Base-by-base conservation (phyloP, 2,888 invertebrate species). In the Cantharis nigra region DNA sequence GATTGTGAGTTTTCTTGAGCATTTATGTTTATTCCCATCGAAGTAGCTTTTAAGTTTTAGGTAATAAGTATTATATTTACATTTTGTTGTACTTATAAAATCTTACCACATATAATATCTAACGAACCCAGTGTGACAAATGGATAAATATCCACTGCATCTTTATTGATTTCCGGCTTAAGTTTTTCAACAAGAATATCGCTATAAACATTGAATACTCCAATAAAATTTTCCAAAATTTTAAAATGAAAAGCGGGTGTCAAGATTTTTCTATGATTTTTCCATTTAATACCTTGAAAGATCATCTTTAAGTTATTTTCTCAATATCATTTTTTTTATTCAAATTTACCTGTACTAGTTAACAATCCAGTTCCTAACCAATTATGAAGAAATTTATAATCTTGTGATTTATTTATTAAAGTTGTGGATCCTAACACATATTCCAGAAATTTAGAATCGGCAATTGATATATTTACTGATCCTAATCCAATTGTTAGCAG, bases 221-320 rank as follows among this genome's bases (percentile, higher is more conserved):
- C 91, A 7, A 94, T 86, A 86, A 94, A 95, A 82, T 93, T 91
- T 83, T 94, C 92, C 72, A 95, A 86, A 77, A 95, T 94, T 83
- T 92, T 92, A 85, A 95, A 95, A 87, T 95, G 95, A 86, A 95
- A 95, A 0, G 95, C 91, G 0, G 95, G 95, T 0, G 95, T 95
- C 69, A 95, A 87, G 78, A 95, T 91, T 86, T 93, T 94, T 20
- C 95, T 90, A 80, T 93, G 91, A 0, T 87, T 87, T 81, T 90
- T 91, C 95, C 95, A 96, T 86, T 90, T 91, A 2, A 86, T 79
- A 3, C 90, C 91, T 85, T 23, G 11, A 67, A 67, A 9, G 2
- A 23, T 26, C 1, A 0, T 13, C 3, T 67, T 7, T 23, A 10
- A 62, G 14, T n/a, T n/a, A 62, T 9, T 63, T 1, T 26, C 26